phyloP scores from a whole-genome alignment of 2,888 invertebrate genomes.

The Drosophila parthenogenetica region DNA sequence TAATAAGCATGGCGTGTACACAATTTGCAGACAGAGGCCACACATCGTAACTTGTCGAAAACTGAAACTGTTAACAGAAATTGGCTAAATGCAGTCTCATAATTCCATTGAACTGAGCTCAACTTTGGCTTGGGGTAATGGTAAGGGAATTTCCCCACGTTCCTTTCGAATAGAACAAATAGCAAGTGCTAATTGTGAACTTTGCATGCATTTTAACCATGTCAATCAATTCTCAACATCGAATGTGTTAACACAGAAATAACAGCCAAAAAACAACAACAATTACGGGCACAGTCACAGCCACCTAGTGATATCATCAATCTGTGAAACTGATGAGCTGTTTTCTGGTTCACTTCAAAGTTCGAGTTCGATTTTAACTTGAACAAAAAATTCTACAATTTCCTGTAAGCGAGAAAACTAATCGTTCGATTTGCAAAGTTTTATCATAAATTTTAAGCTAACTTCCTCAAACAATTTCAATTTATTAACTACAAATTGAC shows the following conservation, averaged over 20 bases:
- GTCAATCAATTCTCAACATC: slow-evolving; percentile 6
- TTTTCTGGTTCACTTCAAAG: slow-evolving; percentile 17
- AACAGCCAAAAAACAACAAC: neutral
- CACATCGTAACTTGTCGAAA: slow-evolving; percentile 12
- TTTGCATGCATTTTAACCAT: slow-evolving; percentile 1
- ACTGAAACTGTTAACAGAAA: neutral
- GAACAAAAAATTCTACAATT: too few relatives aligned
- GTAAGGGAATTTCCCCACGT: neutral
- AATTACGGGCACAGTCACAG: neutral
- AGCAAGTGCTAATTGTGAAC: slow-evolving; percentile 27
- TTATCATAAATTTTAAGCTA: neutral
- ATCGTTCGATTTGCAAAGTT: too few relatives aligned
- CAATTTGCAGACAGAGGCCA: slow-evolving; percentile 39
- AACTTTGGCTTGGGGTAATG: too few relatives aligned
- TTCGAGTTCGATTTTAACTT: neutral
- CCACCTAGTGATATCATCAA: slow-evolving; percentile 31
- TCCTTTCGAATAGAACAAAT: slow-evolving; percentile 10
- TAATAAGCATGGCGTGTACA: slow-evolving; percentile 63
- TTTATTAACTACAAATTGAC: neutral
- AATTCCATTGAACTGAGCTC: slow-evolving; percentile 6
- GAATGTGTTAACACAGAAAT: slow-evolving; percentile 4
- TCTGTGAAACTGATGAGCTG: neutral
- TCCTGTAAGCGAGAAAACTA: too few relatives aligned
- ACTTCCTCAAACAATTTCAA: neutral
- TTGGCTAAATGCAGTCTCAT: slow-evolving; percentile 8